A percentile compares a stretch with the other conserved stretches of the same genome.
Conservation (phyloP, 2,113 vertebrate genomes). For the Dissostichus mawsoni region DNA sequence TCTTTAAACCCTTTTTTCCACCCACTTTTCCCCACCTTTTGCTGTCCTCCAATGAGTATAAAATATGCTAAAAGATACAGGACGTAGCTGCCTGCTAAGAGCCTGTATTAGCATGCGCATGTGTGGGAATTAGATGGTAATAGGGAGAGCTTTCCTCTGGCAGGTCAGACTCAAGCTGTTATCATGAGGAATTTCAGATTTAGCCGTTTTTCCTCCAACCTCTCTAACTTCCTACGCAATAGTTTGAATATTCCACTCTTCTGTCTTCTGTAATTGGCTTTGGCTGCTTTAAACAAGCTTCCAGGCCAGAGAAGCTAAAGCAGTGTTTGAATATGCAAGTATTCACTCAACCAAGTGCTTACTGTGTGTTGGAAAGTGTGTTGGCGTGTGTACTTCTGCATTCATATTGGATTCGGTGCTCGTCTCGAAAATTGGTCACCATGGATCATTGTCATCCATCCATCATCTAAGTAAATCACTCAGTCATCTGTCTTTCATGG, state of each 20-base stretch:
- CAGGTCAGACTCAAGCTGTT: neutral
- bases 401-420: neutral
- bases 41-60: neutral
- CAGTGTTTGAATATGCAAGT: slow-evolving; percentile 22
- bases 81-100: slow-evolving; percentile 39
- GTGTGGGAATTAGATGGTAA: slow-evolving; percentile 40
- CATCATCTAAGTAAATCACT: neutral
- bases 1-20: neutral
- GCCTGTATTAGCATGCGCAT: slow-evolving; percentile 26
- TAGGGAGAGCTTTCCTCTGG: slow-evolving; percentile 9
- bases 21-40: neutral
- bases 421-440: slow-evolving; percentile 1
- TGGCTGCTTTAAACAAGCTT: slow-evolving; percentile 42
- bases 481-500: neutral
- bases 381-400: neutral
- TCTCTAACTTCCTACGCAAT: slow-evolving; percentile 3
- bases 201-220: neutral
- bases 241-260: slow-evolving; percentile 23
- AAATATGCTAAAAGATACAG: slow-evolving; percentile 32
- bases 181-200: slow-evolving; percentile 30
- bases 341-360: neutral
- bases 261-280: slow-evolving; percentile 44
- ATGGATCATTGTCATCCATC: slow-evolving; percentile 29
- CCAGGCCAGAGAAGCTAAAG: neutral
- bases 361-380: neutral